Conservation (phyloP, 2,797 vertebrate species). For the Sebastes kiyomatsui region DNA sequence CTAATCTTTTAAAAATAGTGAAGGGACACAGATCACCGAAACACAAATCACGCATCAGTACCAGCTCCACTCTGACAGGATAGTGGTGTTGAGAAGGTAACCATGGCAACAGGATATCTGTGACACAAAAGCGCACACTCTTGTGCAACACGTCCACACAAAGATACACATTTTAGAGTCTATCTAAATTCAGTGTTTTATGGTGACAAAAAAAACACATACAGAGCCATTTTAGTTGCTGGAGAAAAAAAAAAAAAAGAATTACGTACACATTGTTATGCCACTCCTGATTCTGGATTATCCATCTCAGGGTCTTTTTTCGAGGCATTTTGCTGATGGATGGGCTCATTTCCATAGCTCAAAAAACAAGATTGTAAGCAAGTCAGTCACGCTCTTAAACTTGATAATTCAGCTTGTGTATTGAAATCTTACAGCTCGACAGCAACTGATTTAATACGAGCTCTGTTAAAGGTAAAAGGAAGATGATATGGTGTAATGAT, state of each 20-base stretch:
- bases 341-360: constrained; percentile 28
- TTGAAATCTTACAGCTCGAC: background rate
- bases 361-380: constrained; percentile 2
- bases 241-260: background rate
- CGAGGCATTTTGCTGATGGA: constrained; percentile 30
- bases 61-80: constrained; percentile 20
- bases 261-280: constrained; percentile 19
- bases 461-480: background rate
- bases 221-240: background rate
- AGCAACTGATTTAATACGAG: background rate
- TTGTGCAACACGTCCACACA: background rate
- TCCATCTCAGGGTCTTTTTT: constrained; percentile 3
- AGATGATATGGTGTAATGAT: background rate
- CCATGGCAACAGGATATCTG: constrained; percentile 53
- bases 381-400: constrained; percentile 1
- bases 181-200: background rate
- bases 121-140: constrained; percentile 2
- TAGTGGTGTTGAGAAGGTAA: constrained; percentile 35
- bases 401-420: constrained; percentile 4
- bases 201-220: background rate
- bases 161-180: background rate
- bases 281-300: constrained; percentile 12
- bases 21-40: background rate
- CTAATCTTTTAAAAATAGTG: background rate
- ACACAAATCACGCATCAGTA: background rate